Conservation (phyloP, 2,888 invertebrate genomes). For the Nomada ferruginata region DNA sequence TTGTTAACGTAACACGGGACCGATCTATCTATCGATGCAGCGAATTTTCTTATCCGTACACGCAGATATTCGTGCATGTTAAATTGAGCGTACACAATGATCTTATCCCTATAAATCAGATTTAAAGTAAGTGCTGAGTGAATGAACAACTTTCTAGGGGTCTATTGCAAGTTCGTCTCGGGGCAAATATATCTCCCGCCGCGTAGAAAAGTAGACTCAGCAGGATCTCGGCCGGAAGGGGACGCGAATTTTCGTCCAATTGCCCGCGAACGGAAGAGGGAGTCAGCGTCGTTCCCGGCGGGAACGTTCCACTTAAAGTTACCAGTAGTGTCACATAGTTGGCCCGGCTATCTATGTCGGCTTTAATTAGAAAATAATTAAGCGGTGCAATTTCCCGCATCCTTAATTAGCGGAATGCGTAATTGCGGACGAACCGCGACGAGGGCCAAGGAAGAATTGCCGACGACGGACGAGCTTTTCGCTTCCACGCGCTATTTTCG, state of each 20-base stretch:
- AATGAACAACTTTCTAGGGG: too few species aligned
- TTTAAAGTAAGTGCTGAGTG: too few species aligned
- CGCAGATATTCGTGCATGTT: background rate
- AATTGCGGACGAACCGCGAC: conserved; percentile 58
- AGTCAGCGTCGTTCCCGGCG: background rate
- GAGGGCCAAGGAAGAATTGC: conserved; percentile 10
- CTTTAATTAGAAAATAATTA: conserved; percentile 75
- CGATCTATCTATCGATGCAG: conserved; percentile 12
- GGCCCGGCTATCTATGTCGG: conserved; percentile 35
- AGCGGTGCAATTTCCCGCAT: conserved; percentile 67
- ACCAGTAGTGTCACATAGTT: conserved; percentile 41
- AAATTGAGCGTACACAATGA: background rate
- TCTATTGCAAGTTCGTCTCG: background rate
- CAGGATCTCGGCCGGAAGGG: too few species aligned
- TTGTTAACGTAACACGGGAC: conserved; percentile 29
- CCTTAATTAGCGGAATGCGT: conserved; percentile 74
- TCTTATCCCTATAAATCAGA: too few species aligned
- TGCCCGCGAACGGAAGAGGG: background rate
- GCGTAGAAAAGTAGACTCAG: too few species aligned
- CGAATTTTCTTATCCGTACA: background rate
- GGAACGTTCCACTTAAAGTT: conserved; percentile 23
- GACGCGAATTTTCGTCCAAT: background rate
- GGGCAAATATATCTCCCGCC: too few species aligned
- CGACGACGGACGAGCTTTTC: conserved; percentile 48
- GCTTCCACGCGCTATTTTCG: conserved; percentile 35